Base-by-base conservation (phyloP, 2,888 invertebrate genomes). In the Actias luna region DNA sequence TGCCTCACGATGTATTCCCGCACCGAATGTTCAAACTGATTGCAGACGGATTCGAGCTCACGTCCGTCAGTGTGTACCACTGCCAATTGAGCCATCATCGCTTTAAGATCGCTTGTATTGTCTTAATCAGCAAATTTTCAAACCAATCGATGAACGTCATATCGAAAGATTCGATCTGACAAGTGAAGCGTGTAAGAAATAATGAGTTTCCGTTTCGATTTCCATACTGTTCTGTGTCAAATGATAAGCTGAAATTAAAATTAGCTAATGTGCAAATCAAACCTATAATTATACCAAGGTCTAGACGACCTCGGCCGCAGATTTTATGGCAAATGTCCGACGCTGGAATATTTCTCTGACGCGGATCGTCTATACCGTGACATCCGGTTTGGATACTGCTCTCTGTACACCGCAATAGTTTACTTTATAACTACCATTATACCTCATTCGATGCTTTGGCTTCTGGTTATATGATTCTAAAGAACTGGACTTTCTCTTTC, bases 291-390 rank as follows among this genome's bases (percentile, higher is more conserved):
- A 55, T n/a, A 16, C 27, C 55, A 55, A 55, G 55, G 55, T 55
- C 29, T 55, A 16, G n/a, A 29, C 16, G 29, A n/a, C 29, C 29
- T 29, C 5, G 8, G 55, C 55, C 10, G 29, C 16, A 29, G 29
- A 29, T 55, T 55, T 55, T 55, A 55, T 55, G 55, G 55, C 55
- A 29, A n/a, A 55, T 55, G 29, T 55, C 55, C 29, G 55, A 55
- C 55, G 55, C 55, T 55, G 55, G 55, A 55, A 29, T 55, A 52
- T 55, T 55, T 55, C 29, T 55, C 55, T 55, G 55, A 55, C 55
- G 55, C 29, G 55, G n/a, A 29, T 55, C 55, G 55, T 55, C 55
- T 55, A n/a, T 55, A 55, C 2, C 29, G 55, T 55, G 55, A 55
- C 55, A 55, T 55, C 55, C 55, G 29, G 55, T n/a, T 55, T 7